These are phyloP conservation scores for Chelonus formosanus DNA, from an alignment of 2,888 invertebrate species.

Conservation along the genomic window DNA sequence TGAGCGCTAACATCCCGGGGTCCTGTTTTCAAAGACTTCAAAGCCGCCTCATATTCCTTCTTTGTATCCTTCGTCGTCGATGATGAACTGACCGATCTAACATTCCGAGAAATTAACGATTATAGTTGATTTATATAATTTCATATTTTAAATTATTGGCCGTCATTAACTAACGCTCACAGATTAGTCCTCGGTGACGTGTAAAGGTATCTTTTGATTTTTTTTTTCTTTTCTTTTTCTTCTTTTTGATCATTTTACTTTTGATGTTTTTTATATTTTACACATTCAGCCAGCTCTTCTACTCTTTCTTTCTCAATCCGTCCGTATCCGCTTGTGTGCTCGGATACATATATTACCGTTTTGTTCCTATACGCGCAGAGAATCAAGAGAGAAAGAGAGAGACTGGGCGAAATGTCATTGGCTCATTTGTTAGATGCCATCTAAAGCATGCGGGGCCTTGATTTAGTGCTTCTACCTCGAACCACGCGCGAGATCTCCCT, in stretches of 20 bases:
- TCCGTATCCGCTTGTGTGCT: constrained; percentile 40
- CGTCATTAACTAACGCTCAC: constrained; percentile 59
- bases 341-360: constrained; percentile 64
- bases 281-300: no score
- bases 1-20: constrained; percentile 46
- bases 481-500: constrained; percentile 41
- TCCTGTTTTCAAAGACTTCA: constrained; percentile 33
- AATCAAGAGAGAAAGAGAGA: constrained; percentile 43
- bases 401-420: constrained; percentile 64
- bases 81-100: constrained; percentile 63
- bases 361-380: constrained; percentile 55
- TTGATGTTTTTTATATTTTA: constrained; percentile 17
- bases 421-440: constrained; percentile 66
- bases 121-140: constrained; percentile 64
- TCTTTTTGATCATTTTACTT: constrained; percentile 31
- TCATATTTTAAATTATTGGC: constrained; percentile 65
- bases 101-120: constrained; percentile 66
- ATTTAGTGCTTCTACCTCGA: constrained; percentile 64
- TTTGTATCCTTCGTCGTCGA: constrained; percentile 38
- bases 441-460: constrained; percentile 65
- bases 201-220: constrained; percentile 43
- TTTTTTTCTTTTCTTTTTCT: constrained; percentile 16
- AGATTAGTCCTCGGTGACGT: constrained; percentile 54
- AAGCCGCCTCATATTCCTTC: constrained; percentile 10
- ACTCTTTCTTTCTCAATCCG: constrained; percentile 36